Evolutionary conservation across 2,888 invertebrate species (phyloP), one percentile per base, ranked within the genome.

Genomic region (Neria commutata): DNA sequence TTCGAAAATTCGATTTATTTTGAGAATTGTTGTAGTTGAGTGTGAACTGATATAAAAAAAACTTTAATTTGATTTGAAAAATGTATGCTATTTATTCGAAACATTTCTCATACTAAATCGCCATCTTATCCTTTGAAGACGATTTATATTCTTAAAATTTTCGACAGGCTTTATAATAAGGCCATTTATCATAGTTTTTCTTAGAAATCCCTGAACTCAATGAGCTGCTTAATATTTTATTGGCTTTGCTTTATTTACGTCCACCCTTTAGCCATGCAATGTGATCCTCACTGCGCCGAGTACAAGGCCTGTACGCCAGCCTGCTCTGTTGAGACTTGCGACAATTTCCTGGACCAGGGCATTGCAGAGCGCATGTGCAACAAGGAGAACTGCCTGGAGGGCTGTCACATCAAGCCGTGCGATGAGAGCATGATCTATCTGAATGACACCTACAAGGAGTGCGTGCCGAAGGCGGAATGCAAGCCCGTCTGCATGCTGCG

Each of bases 241-340:
- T 29, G 16, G 16, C 10, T 1, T 2, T 6, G 3, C n/a, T 17
- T 6, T 16, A n/a, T n/a, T 16, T 53, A n/a, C n/a, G 33, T 42
- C 1, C 21, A 2, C 16, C 24, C 49, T 76, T 17, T 77, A 93
- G 93, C 95, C 0, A 90, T 95, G 84, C 94, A 95, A 80, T 95
- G 95, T 71, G 92, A 94, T 76, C 89, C 90, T 68, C 85, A 86
- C 46, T 93, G 93, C 68, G 87, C 91, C 1, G 86, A 86, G 55
- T 95, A 95, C 83, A 89, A 88, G 62, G 86, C 92, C 0, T 95
- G 95, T 74, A 84, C 95, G 16, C 86, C 91, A 0, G 85, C 93
- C 2, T 95, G 95, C 69, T 93, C 94, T 0, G 83, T 86, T 11
- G 91, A 91, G 77, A 94, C 93, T 0, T 95, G 95, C 73, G 92